These are phyloP conservation scores for Pachydiplax longipennis DNA, from an alignment of 2,888 invertebrate genomes.

Conservation along the genomic window DNA sequence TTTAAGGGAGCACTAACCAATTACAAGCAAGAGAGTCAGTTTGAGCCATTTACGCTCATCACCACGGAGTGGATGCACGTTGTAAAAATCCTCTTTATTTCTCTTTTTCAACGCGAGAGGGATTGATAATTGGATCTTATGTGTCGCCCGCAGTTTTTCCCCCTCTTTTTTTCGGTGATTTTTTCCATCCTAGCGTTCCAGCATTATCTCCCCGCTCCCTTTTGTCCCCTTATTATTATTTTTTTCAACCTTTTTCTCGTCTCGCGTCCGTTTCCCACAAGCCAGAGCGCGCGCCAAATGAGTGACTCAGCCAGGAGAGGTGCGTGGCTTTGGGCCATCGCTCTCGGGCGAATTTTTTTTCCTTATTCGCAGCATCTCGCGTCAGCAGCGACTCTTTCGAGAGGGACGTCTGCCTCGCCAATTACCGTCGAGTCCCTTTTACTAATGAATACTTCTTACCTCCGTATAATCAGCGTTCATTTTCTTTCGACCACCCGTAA, in stretches of 20 bases:
- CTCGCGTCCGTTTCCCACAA: not conserved
- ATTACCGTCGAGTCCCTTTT: conserved; percentile 16
- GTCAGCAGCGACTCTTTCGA: conserved; percentile 17
- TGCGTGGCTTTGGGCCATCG: conserved; percentile 33
- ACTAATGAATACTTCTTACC: conserved; percentile 44
- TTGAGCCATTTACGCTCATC: not conserved
- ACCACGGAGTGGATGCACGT: not conserved
- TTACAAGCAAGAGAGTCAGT: not conserved
- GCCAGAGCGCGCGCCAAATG: not conserved
- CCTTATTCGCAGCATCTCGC: not conserved
- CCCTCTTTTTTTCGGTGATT: not conserved
- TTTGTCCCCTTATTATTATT: not conserved
- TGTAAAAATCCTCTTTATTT: not conserved
- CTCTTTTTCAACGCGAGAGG: not conserved
- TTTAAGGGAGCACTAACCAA: not conserved
- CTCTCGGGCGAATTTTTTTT: not conserved
- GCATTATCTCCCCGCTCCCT: not conserved
- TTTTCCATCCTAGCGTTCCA: not conserved
- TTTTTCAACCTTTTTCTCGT: not conserved
- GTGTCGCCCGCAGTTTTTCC: not conserved
- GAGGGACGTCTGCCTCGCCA: conserved; percentile 6
- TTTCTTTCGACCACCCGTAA: not conserved
- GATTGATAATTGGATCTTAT: conserved; percentile 39
- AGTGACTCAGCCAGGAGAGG: not conserved
- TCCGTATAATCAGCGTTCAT: conserved; percentile 29